Evolutionary conservation across 2,797 vertebrate species (phyloP).

Genomic region (Schizopygopsis malacanthus): DNA sequence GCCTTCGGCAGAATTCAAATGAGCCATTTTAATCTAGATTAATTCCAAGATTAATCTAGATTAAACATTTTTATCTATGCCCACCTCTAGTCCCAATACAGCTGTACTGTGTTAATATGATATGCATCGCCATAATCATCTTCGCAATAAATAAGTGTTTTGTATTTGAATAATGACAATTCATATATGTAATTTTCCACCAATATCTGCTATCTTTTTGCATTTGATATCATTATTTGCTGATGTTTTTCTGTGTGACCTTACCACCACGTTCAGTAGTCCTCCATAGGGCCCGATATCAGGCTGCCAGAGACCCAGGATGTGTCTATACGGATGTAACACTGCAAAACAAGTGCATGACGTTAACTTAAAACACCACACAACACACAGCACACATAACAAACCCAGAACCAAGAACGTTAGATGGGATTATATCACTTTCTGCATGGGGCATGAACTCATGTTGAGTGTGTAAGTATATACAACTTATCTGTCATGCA

Average conservation of each 20-base stretch:
- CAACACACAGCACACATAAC: background rate
- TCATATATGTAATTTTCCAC: background rate
- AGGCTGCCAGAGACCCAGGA: slow-evolving; percentile 97
- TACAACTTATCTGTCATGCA: slow-evolving; percentile 10
- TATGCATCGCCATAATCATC: no score
- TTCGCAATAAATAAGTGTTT: no score
- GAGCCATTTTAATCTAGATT: no score
- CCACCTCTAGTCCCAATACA: no score
- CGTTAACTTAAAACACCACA: background rate
- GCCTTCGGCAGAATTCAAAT: no score
- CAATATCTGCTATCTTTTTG: background rate
- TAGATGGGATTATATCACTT: background rate
- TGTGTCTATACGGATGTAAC: slow-evolving; percentile 92
- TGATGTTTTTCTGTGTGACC: slow-evolving; percentile 59
- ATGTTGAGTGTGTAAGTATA: slow-evolving; percentile 15
- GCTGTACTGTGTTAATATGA: no score
- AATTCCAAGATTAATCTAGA: no score
- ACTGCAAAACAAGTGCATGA: slow-evolving; percentile 77
- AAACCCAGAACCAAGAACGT: background rate
- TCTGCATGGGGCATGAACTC: background rate
- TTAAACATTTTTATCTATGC: no score
- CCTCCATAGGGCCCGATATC: slow-evolving; percentile 98
- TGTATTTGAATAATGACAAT: no score
- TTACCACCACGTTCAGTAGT: slow-evolving; percentile 96
- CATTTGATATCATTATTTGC: background rate